Percentiles rank a stretch among this genome's conserved stretches.
phyloP scores from a whole-genome alignment of 2,888 invertebrate species.

The Morpho helenor region DNA sequence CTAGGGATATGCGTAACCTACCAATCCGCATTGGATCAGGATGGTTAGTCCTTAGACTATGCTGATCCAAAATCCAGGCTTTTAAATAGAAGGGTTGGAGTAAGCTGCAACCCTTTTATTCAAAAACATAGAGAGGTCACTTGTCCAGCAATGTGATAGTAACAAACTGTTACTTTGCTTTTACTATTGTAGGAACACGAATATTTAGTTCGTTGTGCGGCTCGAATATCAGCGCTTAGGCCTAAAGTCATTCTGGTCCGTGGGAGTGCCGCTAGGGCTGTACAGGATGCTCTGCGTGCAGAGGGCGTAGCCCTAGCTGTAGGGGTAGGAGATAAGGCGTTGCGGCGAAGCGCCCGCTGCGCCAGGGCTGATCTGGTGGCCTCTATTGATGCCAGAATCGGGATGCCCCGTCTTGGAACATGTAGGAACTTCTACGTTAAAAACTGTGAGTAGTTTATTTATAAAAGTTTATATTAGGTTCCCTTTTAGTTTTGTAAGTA shows the following conservation, averaged over 20 bases:
- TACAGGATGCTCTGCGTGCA: conserved; percentile 90
- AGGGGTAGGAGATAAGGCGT: conserved; percentile 83
- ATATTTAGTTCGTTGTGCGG: conserved; percentile 90
- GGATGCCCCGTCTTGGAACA: conserved; percentile 88
- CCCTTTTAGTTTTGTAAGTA: no score
- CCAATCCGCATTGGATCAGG: no score
- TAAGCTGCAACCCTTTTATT: no score
- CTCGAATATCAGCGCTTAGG: conserved; percentile 88
- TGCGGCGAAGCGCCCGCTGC: conserved; percentile 84
- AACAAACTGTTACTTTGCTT: no score
- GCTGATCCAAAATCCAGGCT: no score
- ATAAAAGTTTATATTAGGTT: no score
- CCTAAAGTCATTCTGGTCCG: conserved; percentile 95
- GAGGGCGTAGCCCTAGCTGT: conserved; percentile 88
- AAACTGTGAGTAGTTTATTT: conserved; percentile 27
- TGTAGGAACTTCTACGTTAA: conserved; percentile 89
- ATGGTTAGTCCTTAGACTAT: no score
- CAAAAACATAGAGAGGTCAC: no score
- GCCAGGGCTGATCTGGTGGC: conserved; percentile 91
- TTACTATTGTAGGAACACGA: conserved; percentile 83
- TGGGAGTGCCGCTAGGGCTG: conserved; percentile 90
- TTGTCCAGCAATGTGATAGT: no score
- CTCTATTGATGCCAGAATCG: conserved; percentile 92
- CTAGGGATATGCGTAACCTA: no score
- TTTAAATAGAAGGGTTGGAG: no score